These are phyloP conservation scores for Venturia canescens DNA, from an alignment of 1,140 invertebrate genomes.

Conservation along the genomic window DNA sequence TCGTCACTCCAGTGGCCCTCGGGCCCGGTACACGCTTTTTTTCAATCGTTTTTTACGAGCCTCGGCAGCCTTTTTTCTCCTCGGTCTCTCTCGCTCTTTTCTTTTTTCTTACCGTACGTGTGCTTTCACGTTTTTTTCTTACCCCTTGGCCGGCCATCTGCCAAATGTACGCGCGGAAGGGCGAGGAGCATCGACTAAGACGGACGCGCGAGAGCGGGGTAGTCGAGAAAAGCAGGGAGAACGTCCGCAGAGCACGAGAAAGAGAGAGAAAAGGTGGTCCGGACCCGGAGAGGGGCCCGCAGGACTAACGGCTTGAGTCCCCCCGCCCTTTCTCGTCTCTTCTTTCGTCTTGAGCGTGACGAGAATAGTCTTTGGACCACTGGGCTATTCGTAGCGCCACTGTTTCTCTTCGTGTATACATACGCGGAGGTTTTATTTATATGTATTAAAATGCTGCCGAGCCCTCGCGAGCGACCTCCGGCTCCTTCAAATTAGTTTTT, in stretches of 20 bases:
- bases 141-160: constrained; percentile 77
- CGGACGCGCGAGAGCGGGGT: constrained; percentile 62
- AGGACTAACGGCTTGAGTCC: constrained; percentile 65
- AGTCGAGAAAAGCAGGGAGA: constrained; percentile 49
- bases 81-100: constrained; percentile 59
- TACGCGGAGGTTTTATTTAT: background rate
- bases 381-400: constrained; percentile 36
- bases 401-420: background rate
- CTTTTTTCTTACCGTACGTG: constrained; percentile 55
- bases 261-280: constrained; percentile 56
- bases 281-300: constrained; percentile 42
- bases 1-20: constrained; percentile 65
- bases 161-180: constrained; percentile 69
- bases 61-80: constrained; percentile 56
- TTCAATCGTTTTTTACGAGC: constrained; percentile 76
- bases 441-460: background rate
- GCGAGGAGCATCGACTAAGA: constrained; percentile 66
- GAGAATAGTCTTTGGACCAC: constrained; percentile 26
- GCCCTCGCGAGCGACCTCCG: background rate
- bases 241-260: constrained; percentile 32
- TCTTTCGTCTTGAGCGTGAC: background rate
- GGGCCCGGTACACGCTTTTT: constrained; percentile 54
- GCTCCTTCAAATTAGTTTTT: constrained; percentile 43
- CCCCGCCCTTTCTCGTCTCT: constrained; percentile 25
- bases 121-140: constrained; percentile 66